A percentile compares a stretch with the other conserved stretches of the same genome.
Evolutionary conservation across 2,113 vertebrate genomes (phyloP).

Genomic region (Mobula birostris): DNA sequence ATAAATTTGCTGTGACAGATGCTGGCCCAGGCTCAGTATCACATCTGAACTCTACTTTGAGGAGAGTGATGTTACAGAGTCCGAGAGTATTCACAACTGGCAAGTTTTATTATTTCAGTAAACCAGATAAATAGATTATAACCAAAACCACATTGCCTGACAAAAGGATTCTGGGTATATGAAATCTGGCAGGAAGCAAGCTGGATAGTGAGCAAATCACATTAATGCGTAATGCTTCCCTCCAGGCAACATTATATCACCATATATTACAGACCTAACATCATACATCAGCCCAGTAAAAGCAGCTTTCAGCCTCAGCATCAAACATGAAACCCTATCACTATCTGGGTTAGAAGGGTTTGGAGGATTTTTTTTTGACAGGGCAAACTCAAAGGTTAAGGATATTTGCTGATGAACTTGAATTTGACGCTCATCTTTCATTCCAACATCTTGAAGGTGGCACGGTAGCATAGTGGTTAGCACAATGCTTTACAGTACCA

Average conservation of each 20-base stretch:
- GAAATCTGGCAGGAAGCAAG: neutral
- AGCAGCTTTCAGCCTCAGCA: neutral
- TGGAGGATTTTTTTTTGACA: neutral
- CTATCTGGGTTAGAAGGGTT: neutral
- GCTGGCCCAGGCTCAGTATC: neutral
- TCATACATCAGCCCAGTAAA: neutral
- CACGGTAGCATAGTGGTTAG: too few relatives aligned
- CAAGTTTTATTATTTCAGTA: neutral
- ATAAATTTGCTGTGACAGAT: neutral
- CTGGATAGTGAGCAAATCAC: neutral
- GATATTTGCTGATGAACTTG: neutral
- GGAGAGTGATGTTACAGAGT: neutral
- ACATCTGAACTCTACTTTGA: neutral
- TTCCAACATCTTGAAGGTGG: neutral
- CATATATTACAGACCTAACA: neutral
- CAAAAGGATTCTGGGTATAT: neutral
- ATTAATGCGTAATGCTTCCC: neutral
- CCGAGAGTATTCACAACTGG: neutral
- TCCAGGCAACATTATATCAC: neutral
- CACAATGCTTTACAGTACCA: too few relatives aligned
- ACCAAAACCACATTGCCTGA: neutral
- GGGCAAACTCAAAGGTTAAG: neutral
- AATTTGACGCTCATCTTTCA: neutral
- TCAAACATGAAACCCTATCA: neutral
- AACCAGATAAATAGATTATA: neutral